phyloP scores from a whole-genome alignment of 2,888 invertebrate species.

The Ethmia dodecea region DNA sequence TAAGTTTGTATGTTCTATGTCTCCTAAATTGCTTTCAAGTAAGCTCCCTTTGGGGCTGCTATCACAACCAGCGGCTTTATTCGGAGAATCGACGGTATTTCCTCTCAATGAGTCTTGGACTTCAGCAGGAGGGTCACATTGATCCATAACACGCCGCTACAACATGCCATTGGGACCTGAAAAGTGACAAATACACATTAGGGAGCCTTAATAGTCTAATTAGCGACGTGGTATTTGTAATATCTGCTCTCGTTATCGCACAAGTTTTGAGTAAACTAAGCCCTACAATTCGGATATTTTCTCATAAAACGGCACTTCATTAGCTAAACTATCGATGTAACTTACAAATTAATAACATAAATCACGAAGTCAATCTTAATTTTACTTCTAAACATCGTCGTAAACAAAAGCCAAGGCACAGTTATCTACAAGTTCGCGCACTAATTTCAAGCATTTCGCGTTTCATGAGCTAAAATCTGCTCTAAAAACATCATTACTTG shows the following conservation, averaged over 20 bases:
- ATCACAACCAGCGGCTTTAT: too few species aligned
- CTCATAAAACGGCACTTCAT: too few species aligned
- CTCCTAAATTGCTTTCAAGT: too few species aligned
- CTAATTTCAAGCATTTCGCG: conserved; percentile 42
- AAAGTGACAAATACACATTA: conserved; percentile 37
- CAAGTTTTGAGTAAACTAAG: conserved; percentile 21
- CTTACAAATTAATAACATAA: too few species aligned
- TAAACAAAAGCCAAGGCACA: conserved; percentile 60
- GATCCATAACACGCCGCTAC: conserved; percentile 36
- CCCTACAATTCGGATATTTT: too few species aligned
- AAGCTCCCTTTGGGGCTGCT: too few species aligned
- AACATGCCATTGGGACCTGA: conserved; percentile 53
- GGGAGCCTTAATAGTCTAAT: conserved; percentile 24
- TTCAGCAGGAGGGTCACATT: too few species aligned
- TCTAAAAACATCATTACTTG: conserved; percentile 16
- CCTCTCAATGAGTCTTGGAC: too few species aligned
- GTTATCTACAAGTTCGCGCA: conserved; percentile 59
- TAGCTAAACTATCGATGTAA: too few species aligned
- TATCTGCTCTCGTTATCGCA: conserved; percentile 25
- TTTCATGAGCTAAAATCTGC: conserved; percentile 19
- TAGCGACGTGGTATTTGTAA: conserved; percentile 36
- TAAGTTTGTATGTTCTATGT: too few species aligned
- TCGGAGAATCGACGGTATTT: too few species aligned
- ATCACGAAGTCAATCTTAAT: too few species aligned
- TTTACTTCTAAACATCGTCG: conserved; percentile 39